Base-by-base conservation (phyloP, 2,888 invertebrate genomes). In the Masnerella sp. region DNA sequence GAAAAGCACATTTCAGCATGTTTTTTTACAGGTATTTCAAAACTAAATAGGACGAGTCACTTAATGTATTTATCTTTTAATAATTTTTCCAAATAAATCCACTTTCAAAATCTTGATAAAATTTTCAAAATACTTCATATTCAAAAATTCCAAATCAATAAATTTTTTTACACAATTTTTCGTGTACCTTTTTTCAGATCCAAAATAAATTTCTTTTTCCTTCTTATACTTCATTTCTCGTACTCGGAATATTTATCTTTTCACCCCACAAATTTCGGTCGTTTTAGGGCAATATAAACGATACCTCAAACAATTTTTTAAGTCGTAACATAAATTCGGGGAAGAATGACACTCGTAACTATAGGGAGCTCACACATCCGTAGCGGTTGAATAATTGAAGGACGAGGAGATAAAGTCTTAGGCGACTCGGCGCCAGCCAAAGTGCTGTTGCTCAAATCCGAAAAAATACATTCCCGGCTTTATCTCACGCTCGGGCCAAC, bases 341-440 rank as follows among this genome's bases (percentile, higher is more conserved):
- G 34, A 11, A 40, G 12, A 54, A 38, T 56, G 56, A 58, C 56
- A 49, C 18, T 45, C 32, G 11, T n/a, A 58, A 58, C 49, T 47
- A 49, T 51, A 51, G 40, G 32, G 18, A 3, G 34, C 34, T 34
- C 51, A 43, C 58, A 51, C 43, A 59, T 52, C 20, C 36, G 17
- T 36, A 43, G 22, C 47, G 51, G 8, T 32, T 58, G 51, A 58
- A 68, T 58, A 68, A 58, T 68, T 58, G 58, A 68, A 38, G 59
- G 40, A 59, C 43, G 22, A 40, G 42, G 15, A 72, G 59, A 59
- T 72, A 52, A 65, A 58, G 59, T 40, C 43, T 32, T 42, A 47
- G 25, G 43, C 8, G 34, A 38, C 28, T 34, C n/a, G 72, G 72
- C 72, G 72, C 72, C 72, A 67, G 42, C 65, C 47, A 67, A 67